phyloP scores from a whole-genome alignment of 2,888 invertebrate species.

The Dicranocentrus wangi region DNA sequence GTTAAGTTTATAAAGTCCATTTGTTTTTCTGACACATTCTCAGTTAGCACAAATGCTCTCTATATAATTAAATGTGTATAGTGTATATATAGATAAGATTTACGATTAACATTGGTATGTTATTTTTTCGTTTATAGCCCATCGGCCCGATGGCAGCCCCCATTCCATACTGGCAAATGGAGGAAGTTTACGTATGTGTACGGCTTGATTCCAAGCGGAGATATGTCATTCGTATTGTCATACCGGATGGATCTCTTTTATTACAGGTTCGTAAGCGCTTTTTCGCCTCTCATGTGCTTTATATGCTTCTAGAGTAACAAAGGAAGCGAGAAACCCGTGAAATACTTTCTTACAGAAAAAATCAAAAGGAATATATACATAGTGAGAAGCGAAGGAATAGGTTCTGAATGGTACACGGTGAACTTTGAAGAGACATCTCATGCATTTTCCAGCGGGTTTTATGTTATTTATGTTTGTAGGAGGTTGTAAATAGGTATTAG shows the following conservation, averaged over 20 bases:
- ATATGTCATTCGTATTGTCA: constrained; percentile 85
- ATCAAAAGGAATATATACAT: no score
- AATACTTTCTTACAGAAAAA: not conserved
- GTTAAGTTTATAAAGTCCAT: no score
- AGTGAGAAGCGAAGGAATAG: no score
- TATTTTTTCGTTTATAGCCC: constrained; percentile 77
- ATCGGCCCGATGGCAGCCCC: constrained; percentile 81
- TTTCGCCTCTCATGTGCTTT: constrained; percentile 34
- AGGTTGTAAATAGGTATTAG: no score
- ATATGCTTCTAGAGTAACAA: not conserved
- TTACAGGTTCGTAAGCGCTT: constrained; percentile 78
- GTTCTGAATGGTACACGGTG: not conserved
- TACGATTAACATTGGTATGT: constrained; percentile 59
- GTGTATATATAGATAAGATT: constrained; percentile 46
- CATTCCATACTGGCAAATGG: constrained; percentile 83
- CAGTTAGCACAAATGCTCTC: no score
- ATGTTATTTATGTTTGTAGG: no score
- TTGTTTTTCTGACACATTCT: no score
- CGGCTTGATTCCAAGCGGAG: constrained; percentile 87
- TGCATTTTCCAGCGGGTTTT: no score
- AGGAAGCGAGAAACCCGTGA: not conserved
- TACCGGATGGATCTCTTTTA: constrained; percentile 84
- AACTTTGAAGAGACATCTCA: not conserved
- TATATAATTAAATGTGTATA: no score
- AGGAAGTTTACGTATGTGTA: constrained; percentile 84